A percentile compares a stretch with the other conserved stretches of the same genome.
Evolutionary conservation across 2,113 vertebrate species (phyloP).

Genomic region (Eurypyga helias): DNA sequence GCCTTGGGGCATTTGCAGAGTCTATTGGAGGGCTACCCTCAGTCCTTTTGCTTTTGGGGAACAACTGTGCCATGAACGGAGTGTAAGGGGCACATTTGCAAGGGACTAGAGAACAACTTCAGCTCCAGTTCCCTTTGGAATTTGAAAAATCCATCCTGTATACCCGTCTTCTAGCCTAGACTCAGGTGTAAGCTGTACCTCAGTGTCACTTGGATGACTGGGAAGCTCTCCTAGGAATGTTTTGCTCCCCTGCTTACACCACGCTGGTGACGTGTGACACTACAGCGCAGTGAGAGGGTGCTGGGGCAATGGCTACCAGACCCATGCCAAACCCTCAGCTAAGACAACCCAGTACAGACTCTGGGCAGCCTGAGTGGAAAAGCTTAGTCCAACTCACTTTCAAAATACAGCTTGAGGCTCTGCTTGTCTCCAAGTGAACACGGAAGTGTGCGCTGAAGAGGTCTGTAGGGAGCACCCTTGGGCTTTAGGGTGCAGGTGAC

Average conservation of each 20-base stretch:
- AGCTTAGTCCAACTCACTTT: neutral
- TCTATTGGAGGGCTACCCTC: neutral
- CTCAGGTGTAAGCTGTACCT: neutral
- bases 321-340: neutral
- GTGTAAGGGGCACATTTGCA: neutral
- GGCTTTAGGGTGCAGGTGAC: neutral
- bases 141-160: neutral
- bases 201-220: neutral
- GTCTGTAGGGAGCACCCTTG: neutral
- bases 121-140: neutral
- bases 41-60: neutral
- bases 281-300: neutral
- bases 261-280: rapidly evolving
- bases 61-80: neutral
- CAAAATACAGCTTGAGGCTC: neutral
- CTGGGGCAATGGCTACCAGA: neutral
- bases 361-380: neutral
- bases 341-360: neutral
- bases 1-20: neutral
- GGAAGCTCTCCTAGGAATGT: neutral
- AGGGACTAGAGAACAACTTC: neutral
- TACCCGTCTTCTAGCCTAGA: neutral
- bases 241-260: neutral
- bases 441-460: neutral
- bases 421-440: neutral